Percentiles rank a stretch among this genome's conserved stretches.
Conservation (phyloP, 2,797 vertebrate genomes). For the Threskiornis aethiopicus region DNA sequence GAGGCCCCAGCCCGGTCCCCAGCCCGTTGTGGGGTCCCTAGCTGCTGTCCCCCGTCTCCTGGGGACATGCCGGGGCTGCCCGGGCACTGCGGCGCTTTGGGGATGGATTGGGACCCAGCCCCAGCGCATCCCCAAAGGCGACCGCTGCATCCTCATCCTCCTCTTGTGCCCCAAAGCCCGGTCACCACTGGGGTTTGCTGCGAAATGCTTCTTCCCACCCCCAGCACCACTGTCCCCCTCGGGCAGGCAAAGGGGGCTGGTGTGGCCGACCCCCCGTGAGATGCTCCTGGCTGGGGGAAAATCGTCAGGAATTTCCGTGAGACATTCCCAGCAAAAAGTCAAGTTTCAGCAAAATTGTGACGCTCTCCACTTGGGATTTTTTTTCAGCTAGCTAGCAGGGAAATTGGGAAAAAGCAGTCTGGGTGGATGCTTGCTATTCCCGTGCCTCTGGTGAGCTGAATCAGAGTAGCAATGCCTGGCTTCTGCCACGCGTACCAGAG, state of each 20-base stretch:
- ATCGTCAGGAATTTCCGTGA: not conserved
- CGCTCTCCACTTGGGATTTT: too few species aligned
- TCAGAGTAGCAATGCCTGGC: not conserved
- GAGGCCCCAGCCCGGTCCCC: not conserved
- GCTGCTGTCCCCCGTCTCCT: not conserved
- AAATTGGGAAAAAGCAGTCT: not conserved
- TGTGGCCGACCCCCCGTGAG: rapidly evolving
- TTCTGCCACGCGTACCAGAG: rapidly evolving
- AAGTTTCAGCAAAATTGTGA: not conserved
- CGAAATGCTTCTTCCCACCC: not conserved
- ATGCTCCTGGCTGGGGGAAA: not conserved
- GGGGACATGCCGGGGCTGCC: rapidly evolving
- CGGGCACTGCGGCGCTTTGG: rapidly evolving
- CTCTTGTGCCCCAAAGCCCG: not conserved
- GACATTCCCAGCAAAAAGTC: not conserved
- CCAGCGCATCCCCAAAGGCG: not conserved
- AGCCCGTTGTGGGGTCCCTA: not conserved
- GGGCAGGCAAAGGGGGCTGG: not conserved
- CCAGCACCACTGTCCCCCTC: rapidly evolving
- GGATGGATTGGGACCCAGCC: not conserved
- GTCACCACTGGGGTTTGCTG: not conserved
- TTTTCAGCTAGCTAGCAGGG: not conserved
- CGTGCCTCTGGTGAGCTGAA: rapidly evolving
- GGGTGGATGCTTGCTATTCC: too few species aligned
- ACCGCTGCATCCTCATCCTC: not conserved